Evolutionary conservation across 53 echinoderm and acorn worm species (phyloP).

Genomic region (Holothuria leucospilota): DNA sequence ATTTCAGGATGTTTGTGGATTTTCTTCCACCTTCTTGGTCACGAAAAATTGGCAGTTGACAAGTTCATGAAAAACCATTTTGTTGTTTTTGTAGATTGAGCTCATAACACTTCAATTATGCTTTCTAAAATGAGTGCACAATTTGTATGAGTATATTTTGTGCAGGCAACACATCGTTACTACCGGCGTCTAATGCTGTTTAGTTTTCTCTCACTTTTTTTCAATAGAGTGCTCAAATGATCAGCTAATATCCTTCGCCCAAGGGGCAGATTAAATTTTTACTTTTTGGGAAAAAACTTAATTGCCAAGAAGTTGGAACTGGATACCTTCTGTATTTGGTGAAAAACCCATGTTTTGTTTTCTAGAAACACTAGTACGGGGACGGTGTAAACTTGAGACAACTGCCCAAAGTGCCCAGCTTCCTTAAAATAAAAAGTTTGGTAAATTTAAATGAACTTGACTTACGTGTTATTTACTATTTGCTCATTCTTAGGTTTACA

Average conservation of each 20-base stretch:
- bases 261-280: slow-evolving; percentile 9
- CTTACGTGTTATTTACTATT: no score
- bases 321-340: slow-evolving; percentile 12
- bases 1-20: no score
- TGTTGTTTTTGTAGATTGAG: background rate
- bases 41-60: no score
- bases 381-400: no score
- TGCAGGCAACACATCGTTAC: slow-evolving; percentile 17
- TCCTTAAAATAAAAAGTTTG: no score
- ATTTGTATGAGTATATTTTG: slow-evolving; percentile 22
- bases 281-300: slow-evolving; percentile 2
- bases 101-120: slow-evolving; percentile 16
- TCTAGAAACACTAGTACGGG: background rate
- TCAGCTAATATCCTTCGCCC: slow-evolving; percentile 15
- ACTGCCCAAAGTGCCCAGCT: background rate
- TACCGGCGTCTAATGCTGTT: slow-evolving; percentile 5
- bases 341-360: slow-evolving; percentile 9
- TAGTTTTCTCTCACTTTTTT: background rate
- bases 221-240: slow-evolving; percentile 6
- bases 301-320: background rate
- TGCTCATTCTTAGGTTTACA: no score
- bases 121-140: slow-evolving; percentile 13
- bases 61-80: no score
- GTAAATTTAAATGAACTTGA: no score
- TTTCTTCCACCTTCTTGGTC: no score